phyloP scores from a whole-genome alignment of 2,888 invertebrate genomes.

The Diarsia rubi region DNA sequence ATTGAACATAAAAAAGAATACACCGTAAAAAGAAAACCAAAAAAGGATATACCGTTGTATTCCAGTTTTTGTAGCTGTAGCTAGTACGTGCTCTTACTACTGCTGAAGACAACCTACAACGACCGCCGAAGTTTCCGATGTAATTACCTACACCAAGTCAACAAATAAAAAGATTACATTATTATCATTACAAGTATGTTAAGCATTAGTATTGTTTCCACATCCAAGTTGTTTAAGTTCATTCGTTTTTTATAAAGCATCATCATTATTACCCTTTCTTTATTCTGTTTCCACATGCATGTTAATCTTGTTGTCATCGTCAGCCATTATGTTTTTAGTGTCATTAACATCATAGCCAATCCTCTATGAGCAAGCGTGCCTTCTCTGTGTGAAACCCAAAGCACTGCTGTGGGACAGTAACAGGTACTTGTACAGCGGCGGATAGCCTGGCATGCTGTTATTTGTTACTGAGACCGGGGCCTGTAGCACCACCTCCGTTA shows the following conservation, averaged over 20 bases:
- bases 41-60: too few species aligned
- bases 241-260: slow-evolving; percentile 25
- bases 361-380: slow-evolving; percentile 3
- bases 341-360: not conserved
- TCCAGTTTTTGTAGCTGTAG: too few species aligned
- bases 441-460: not conserved
- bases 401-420: not conserved
- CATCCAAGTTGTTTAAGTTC: not conserved
- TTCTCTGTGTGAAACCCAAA: not conserved
- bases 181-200: not conserved
- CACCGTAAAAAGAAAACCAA: too few species aligned
- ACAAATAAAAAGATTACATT: slow-evolving; percentile 9
- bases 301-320: slow-evolving; percentile 1
- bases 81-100: not conserved
- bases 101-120: too few species aligned
- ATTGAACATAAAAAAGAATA: too few species aligned
- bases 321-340: not conserved
- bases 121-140: not conserved
- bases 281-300: slow-evolving; percentile 17
- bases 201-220: not conserved
- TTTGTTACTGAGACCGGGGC: not conserved
- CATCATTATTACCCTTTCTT: slow-evolving; percentile 16
- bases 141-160: slow-evolving; percentile 14
- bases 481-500: not conserved
- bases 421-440: not conserved